Evolutionary conservation across 2,888 invertebrate genomes (phyloP), one percentile per base, ranked within the genome.

Genomic region (Crematogaster levior): DNA sequence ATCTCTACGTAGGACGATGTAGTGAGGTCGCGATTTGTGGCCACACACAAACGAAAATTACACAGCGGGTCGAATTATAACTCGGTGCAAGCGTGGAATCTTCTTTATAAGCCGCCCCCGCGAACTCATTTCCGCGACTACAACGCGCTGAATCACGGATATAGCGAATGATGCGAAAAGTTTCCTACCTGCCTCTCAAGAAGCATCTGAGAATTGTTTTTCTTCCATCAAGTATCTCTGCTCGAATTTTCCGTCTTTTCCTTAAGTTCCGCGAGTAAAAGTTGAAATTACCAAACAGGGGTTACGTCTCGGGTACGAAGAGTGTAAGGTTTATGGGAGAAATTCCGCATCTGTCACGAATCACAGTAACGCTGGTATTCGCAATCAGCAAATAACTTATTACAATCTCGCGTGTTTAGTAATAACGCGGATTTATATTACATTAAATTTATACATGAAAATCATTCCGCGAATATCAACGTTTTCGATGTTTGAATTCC

Each of bases 51-150:
- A 87, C 90, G 90, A 91, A 91, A 91, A 91, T 91, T 91, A 88
- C 89, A 89, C 82, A 60, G 83, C 83, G 88, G 89, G 88, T 91
- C 89, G 86, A 87, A 91, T 90, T 90, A 89, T 87, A 86, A 85
- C 70, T 70, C 83, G 65, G 40, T 58, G 79, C 79, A 68, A 80
- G 75, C 72, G 89, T 90, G 89, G 88, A 91, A 91, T 91, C 85
- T 85, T 80, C 61, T 81, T 88, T 82, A 86, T 88, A 90, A 90
- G 84, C 86, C 85, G 85, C 85, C 86, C 82, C 68, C 85, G 85
- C 86, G 85, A 88, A 86, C 88, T 91, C 91, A 91, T 91, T 91
- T 91, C 91, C 91, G 90, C 74, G 84, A 34, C 70, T 84, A 72
- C 74, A 83, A 85, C 84, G 75, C 82, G 53, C 43, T 61, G 79